Conservation (phyloP, 2,113 vertebrate genomes). For the Vanacampus margaritifer region DNA sequence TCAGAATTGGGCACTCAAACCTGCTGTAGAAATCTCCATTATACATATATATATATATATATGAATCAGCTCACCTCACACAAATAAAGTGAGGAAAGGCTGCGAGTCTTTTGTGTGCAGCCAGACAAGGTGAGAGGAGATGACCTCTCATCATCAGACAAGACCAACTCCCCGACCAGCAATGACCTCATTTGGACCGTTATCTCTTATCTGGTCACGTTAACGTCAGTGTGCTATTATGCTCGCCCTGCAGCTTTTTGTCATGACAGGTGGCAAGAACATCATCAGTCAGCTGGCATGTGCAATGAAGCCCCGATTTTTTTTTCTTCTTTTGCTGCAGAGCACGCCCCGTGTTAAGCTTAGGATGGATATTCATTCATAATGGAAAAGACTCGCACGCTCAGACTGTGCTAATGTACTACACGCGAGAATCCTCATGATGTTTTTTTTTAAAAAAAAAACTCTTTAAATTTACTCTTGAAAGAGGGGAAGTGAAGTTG, state of each 20-base stretch:
- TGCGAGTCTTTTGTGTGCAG: background rate
- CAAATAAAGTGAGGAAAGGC: background rate
- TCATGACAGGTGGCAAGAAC: slow-evolving; percentile 28
- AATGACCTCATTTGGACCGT: slow-evolving; percentile 60
- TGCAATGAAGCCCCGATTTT: background rate
- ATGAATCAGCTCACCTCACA: background rate
- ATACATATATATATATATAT: too few relatives aligned
- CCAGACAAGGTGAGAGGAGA: slow-evolving; percentile 56
- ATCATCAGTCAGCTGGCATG: slow-evolving; percentile 12
- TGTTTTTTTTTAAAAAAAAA: too few relatives aligned
- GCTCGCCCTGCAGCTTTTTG: slow-evolving; percentile 47
- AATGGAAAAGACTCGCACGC: background rate
- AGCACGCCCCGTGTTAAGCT: background rate
- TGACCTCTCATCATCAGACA: slow-evolving; percentile 51
- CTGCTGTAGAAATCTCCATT: background rate
- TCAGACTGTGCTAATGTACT: background rate
- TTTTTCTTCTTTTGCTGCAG: background rate
- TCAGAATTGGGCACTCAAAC: background rate
- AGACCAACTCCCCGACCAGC: slow-evolving; percentile 41
- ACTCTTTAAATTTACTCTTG: too few relatives aligned
- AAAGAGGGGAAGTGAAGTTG: too few relatives aligned
- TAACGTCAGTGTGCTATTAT: slow-evolving; percentile 38
- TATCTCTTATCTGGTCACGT: slow-evolving; percentile 50
- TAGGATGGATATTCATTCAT: background rate
- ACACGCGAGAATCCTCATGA: slow-evolving; percentile 6